Base-by-base conservation (phyloP, 2,888 invertebrate genomes). In the Diarsia rubi region DNA sequence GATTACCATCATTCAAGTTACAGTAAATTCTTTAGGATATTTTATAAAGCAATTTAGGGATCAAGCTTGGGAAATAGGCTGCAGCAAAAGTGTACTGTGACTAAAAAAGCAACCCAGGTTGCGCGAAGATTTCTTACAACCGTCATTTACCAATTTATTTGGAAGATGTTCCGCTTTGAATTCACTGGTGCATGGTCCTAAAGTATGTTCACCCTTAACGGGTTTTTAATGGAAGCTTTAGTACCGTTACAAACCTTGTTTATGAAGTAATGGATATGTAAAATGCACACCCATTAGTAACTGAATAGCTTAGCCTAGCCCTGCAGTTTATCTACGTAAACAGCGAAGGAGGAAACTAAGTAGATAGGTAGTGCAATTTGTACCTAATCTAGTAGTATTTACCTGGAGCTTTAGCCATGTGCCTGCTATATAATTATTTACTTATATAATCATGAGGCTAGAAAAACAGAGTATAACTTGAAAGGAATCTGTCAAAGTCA, bases 281-380 rank as follows among this genome's bases (percentile, higher is more conserved):
- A 69, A 83, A 63, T 69, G 57, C 27, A 75, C 44, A 76, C 6
- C 67, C 64, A 70, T 84, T 82, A 84, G 81, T 69, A 75, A 80
- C 69, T 60, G 45, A 71, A 79, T 71, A 74, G 24, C 49, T 64
- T 49, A 21, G 45, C 54, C 27, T 59, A 49, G 69, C 31, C 69
- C 59, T 60, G 66, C 73, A 73, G 67, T 70, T 73, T 67, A 60
- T 57, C 63, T 44, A 31, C n/a, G 52, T 81, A 59, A 72, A 76
- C 44, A 63, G 70, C 49, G 11, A 12, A 27, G 16, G 54, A 81
- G 77, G 69, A 69, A 81, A 65, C 42, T 60, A 16, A 24, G 45
- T 68, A 16, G 31, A 27, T 54, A 54, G n/a, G 19, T 27, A 42
- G 16, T 57, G 21, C 1, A 75, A 64, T 80, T 62, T 42, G 62